Base-by-base conservation (phyloP, 2,888 invertebrate genomes). In the Phyllotreta cruciferae region DNA sequence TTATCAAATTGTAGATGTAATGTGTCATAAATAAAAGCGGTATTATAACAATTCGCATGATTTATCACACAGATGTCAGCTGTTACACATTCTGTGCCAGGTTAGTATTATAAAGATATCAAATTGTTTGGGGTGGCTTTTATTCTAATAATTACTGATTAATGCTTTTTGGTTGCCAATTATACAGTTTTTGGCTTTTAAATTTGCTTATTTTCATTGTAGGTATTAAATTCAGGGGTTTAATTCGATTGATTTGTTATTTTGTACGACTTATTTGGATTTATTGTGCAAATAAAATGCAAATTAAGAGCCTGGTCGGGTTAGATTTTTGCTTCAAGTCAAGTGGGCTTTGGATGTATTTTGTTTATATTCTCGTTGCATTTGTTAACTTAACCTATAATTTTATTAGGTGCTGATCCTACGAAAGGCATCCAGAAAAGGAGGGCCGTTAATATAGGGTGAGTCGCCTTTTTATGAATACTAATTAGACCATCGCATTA, bases 361-460 rank as follows among this genome's bases (percentile, higher is more conserved):
- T 24, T 49, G 24, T n/a, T 49, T 39, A 8, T 50, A 11, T 38
- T 24, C 37, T 38, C 7, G 47, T 9, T 39, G 56, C 14, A 9
- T 9, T 9, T 54, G 56, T 68, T 72, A 73, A 47, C 39, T 10
- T 47, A 47, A 56, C 47, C 38, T 47, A n/a, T 66, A 71, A 66
- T 74, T 66, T 86, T 86, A 60, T 24, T 81, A 90, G 90, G 90
- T 87, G 88, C 88, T 85, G 90, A 90, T 86, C 88, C 90, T 82
- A 87, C 87, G 80, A 90, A 90, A 86, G 89, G 90, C 84, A 86
- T 90, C 84, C 90, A 89, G 84, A 91, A 91, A 85, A 87, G 90
- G 81, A 87, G 89, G 80, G 87, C 89, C 80, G 90, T 89, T 82
- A 90, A 90, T 82, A 87, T 91, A 85, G 90, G 90, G 91, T 91